These are phyloP conservation scores for Bombus consobrinus DNA, from an alignment of 1,140 invertebrate genomes.

Conservation along the genomic window DNA sequence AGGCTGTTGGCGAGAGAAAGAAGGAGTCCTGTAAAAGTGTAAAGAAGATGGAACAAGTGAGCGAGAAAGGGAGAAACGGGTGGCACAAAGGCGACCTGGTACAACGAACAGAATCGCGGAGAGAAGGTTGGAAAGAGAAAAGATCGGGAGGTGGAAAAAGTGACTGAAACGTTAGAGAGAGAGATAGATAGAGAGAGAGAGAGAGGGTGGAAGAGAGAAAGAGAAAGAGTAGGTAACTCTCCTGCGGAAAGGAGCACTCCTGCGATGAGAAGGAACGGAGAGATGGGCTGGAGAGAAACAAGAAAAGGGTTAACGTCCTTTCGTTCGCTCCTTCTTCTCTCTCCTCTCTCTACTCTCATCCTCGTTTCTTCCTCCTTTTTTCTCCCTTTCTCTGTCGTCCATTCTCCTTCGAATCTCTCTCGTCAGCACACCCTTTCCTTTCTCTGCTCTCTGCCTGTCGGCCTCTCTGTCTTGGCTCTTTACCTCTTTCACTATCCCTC, in stretches of 20 bases:
- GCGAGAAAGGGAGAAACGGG: conserved; percentile 24
- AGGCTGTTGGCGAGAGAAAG: conserved; percentile 1
- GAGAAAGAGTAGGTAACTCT: conserved; percentile 40
- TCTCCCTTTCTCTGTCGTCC: conserved; percentile 15
- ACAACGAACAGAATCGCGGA: conserved; percentile 8
- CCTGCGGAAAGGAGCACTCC: conserved; percentile 58
- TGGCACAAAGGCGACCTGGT: conserved; percentile 18
- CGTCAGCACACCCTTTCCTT: conserved; percentile 27
- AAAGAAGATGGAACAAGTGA: not conserved
- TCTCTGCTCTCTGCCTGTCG: conserved; percentile 7
- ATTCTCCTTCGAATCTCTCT: conserved; percentile 46
- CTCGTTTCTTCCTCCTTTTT: conserved; percentile 1
- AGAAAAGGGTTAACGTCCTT: conserved; percentile 77
- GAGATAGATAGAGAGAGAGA: not conserved
- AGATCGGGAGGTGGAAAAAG: conserved; percentile 47
- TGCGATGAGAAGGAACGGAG: conserved; percentile 52
- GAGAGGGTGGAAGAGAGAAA: not conserved
- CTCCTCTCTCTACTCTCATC: conserved; percentile 41
- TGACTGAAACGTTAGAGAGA: conserved; percentile 25
- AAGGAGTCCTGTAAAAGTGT: not conserved
- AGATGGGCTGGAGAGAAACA: conserved; percentile 65
- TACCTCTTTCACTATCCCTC: conserved; percentile 23
- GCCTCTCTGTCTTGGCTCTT: not conserved
- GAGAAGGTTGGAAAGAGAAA: conserved; percentile 33
- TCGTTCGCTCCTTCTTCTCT: conserved; percentile 69